phyloP scores from a whole-genome alignment of 2,888 invertebrate species.

The Lithophane leautieri region DNA sequence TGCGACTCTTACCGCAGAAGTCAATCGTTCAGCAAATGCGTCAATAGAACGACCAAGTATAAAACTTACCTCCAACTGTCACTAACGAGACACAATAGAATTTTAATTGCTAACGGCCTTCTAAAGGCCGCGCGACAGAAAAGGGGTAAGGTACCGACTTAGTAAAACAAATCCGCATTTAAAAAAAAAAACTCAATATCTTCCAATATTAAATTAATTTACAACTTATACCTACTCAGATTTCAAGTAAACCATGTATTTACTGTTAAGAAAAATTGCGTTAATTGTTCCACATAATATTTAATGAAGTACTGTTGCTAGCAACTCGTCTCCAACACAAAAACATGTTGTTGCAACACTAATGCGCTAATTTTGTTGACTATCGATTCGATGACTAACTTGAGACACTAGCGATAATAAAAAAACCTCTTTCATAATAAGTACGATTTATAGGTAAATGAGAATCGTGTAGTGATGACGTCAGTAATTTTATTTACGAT shows the following conservation, averaged over 20 bases:
- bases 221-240: not conserved
- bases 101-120: too few species aligned
- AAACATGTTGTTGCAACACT: not conserved
- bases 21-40: not conserved
- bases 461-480: not conserved
- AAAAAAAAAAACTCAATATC: not conserved
- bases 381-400: not conserved
- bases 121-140: too few species aligned
- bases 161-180: not conserved
- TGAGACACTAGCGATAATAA: not conserved
- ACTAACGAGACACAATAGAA: too few species aligned
- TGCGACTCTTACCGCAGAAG: not conserved
- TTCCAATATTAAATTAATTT: not conserved
- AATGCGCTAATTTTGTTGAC: not conserved
- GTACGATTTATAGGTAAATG: not conserved
- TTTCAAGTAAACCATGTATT: not conserved
- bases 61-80: too few species aligned
- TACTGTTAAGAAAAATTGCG: not conserved
- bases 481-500: not conserved
- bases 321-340: not conserved
- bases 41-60: not conserved
- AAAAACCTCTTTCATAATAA: not conserved
- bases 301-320: not conserved
- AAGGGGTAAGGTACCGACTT: too few species aligned
- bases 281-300: not conserved